phyloP scores from a whole-genome alignment of 2,888 invertebrate species.

The Byasa hedistus region DNA sequence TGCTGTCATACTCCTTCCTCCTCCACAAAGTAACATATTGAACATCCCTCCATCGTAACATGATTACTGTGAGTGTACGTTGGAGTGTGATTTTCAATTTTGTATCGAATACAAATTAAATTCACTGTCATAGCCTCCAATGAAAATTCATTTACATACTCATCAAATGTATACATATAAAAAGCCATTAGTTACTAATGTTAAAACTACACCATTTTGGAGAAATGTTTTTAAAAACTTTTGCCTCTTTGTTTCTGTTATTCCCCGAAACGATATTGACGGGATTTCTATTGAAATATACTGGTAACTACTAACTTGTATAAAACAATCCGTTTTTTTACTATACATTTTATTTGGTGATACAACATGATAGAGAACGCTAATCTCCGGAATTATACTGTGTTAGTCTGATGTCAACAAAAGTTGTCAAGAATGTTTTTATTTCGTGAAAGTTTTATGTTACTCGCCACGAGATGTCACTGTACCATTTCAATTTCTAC shows the following conservation, averaged over 20 bases:
- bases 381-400: no score
- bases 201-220: no score
- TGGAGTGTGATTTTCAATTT: not conserved
- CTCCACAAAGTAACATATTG: not conserved
- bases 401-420: no score
- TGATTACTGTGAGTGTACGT: not conserved
- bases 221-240: not conserved
- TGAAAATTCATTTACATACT: not conserved
- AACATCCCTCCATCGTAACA: not conserved
- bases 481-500: no score
- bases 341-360: no score
- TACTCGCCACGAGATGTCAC: no score
- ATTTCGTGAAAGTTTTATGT: no score
- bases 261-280: not conserved
- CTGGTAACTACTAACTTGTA: no score
- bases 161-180: not conserved
- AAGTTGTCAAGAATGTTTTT: no score
- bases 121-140: not conserved
- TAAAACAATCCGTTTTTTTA: no score
- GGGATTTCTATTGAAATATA: no score
- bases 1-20: conserved; percentile 1
- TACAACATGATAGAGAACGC: no score
- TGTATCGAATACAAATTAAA: not conserved
- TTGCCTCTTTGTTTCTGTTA: not conserved
- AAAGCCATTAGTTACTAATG: not conserved